phyloP scores from a whole-genome alignment of 2,113 vertebrate species.

The Rostratula benghalensis region DNA sequence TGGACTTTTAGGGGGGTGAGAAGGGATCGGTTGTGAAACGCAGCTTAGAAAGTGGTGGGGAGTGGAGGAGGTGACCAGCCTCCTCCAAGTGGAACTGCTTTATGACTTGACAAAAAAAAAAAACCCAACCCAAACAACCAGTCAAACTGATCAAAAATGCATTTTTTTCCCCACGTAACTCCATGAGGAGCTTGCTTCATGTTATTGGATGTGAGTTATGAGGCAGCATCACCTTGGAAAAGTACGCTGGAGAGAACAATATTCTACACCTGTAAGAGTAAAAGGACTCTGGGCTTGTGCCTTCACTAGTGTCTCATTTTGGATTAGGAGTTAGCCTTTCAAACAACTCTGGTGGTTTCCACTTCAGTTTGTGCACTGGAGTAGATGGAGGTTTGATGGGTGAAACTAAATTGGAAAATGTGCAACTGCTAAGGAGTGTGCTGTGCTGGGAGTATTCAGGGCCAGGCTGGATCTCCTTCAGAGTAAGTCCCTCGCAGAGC shows the following conservation, averaged over 20 bases:
- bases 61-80: rapidly evolving
- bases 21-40: neutral
- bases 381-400: neutral
- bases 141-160: neutral
- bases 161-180: rapidly evolving
- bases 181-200: neutral
- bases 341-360: neutral
- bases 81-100: neutral
- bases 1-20: rapidly evolving
- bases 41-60: rapidly evolving
- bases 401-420: neutral
- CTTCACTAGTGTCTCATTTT: neutral
- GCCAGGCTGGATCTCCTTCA: too few species aligned
- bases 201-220: neutral
- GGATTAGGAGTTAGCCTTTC: neutral
- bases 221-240: neutral
- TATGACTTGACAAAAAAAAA: neutral
- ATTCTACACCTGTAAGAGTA: neutral
- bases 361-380: neutral
- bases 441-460: neutral
- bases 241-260: rapidly evolving
- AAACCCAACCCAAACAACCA: neutral
- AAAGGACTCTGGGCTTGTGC: neutral
- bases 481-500: rapidly evolving
- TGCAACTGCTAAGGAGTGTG: neutral